Evolutionary conservation across 30 jellyfish, hydroid and myxozoan genomes (phyloP).

Genomic region (Aurelia sp.): DNA sequence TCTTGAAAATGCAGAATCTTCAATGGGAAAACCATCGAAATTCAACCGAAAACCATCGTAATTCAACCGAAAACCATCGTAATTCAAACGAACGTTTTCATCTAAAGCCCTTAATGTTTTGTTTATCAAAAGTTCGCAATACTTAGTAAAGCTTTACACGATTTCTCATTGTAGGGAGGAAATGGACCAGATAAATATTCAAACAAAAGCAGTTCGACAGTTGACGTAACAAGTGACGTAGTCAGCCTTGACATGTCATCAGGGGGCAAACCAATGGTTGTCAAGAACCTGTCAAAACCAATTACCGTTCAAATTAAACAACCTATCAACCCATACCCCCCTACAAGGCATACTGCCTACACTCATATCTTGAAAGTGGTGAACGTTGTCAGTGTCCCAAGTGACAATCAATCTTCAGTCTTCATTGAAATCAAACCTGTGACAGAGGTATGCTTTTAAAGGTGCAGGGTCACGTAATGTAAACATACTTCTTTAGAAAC

Average conservation of each 20-base stretch:
- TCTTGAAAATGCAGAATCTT: too few relatives aligned
- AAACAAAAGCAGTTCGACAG: constrained; percentile 13
- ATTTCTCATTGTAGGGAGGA: constrained; percentile 41
- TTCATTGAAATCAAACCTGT: constrained; percentile 26
- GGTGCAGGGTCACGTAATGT: too few relatives aligned
- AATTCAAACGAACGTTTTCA: too few relatives aligned
- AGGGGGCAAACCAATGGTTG: constrained; percentile 44
- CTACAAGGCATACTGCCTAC: constrained; percentile 4
- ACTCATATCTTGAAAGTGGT: constrained; percentile 32
- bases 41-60: too few relatives aligned
- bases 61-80: too few relatives aligned
- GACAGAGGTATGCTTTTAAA: constrained; percentile 44
- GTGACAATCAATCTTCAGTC: constrained; percentile 51
- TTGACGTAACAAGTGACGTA: constrained; percentile 38
- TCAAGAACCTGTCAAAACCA: constrained; percentile 39
- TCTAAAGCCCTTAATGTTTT: too few relatives aligned
- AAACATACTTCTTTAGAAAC: too few relatives aligned
- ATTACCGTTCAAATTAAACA: constrained; percentile 26
- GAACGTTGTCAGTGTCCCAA: constrained; percentile 12
- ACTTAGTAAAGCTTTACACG: too few relatives aligned
- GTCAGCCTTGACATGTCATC: constrained; percentile 42
- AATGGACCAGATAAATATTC: constrained; percentile 54
- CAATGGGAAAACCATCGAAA: too few relatives aligned
- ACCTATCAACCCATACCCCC: constrained; percentile 45
- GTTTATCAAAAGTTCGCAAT: too few relatives aligned